Percentiles rank a stretch among this genome's conserved stretches.
These are phyloP conservation scores for Drosophila lacteicornis DNA, from an alignment of 1,140 invertebrate genomes.

Conservation along the genomic window DNA sequence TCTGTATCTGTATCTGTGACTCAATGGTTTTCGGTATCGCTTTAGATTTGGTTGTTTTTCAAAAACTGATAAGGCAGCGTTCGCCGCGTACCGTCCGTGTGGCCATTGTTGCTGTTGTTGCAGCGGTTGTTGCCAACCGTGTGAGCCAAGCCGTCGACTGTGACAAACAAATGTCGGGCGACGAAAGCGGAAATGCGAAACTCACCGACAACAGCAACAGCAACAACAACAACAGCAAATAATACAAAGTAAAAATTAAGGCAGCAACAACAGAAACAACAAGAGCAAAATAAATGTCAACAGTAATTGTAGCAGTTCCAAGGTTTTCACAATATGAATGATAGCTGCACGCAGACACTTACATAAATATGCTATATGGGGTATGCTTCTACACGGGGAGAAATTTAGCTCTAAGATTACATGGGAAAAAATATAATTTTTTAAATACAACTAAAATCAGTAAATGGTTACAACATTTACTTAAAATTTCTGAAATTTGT, in stretches of 20 bases:
- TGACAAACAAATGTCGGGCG: conserved; percentile 72
- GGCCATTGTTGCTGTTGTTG: conserved; percentile 20
- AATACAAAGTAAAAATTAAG: conserved; percentile 25
- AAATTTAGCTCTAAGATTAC: not conserved
- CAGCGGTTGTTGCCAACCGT: conserved; percentile 62
- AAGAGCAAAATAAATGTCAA: conserved; percentile 66
- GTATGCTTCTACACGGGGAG: conserved; percentile 6
- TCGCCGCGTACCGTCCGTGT: not conserved
- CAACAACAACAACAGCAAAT: conserved; percentile 8
- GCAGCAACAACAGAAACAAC: conserved; percentile 35
- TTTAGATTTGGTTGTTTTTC: conserved; percentile 54
- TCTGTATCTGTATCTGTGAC: conserved; percentile 40
- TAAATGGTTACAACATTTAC: too few relatives aligned
- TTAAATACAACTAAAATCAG: too few relatives aligned
- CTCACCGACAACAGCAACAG: conserved; percentile 37
- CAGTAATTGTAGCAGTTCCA: conserved; percentile 79
- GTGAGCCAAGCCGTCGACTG: conserved; percentile 61
- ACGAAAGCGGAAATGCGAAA: conserved; percentile 79
- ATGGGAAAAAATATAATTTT: too few relatives aligned
- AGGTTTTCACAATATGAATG: conserved; percentile 82
- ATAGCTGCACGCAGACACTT: conserved; percentile 45
- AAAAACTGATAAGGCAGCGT: conserved; percentile 55
- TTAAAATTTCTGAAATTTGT: too few relatives aligned
- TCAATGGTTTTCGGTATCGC: conserved; percentile 54
- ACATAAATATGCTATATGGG: conserved; percentile 30